Evolutionary conservation across 2,888 invertebrate genomes (phyloP).

Genomic region (Hypsopygia costalis): DNA sequence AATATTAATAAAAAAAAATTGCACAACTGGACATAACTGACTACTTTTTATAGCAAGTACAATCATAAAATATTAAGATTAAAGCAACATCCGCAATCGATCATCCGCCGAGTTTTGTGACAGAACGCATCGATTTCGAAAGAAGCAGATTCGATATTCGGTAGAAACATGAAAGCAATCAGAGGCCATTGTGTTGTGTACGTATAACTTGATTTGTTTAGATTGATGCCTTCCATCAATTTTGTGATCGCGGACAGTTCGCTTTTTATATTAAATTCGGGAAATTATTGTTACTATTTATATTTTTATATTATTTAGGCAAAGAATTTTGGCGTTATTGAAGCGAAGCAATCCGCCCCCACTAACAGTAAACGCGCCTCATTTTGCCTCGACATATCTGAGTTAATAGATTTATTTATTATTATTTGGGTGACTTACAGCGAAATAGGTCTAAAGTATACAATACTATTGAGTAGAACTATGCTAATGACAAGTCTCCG

Average conservation of each 20-base stretch:
- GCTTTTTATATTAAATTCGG: conserved; percentile 16
- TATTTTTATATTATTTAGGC: too few relatives aligned
- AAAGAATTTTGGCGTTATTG: too few relatives aligned
- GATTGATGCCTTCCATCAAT: conserved; percentile 61
- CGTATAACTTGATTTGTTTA: conserved; percentile 54
- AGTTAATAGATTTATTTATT: too few relatives aligned
- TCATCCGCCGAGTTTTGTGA: conserved; percentile 51
- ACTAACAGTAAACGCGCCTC: too few relatives aligned
- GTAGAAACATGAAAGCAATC: conserved; percentile 60
- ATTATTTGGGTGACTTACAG: too few relatives aligned
- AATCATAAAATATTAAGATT: conserved; percentile 13
- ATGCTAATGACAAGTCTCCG: too few relatives aligned
- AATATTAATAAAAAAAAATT: conserved; percentile 1
- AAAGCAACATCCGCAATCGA: conserved; percentile 37
- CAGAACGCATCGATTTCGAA: conserved; percentile 46
- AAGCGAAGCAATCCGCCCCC: too few relatives aligned
- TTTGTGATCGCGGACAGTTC: conserved; percentile 42
- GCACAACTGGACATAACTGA: neutral
- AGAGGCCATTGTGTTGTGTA: conserved; percentile 52
- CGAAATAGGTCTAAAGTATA: too few relatives aligned
- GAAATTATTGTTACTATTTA: neutral
- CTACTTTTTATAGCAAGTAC: conserved; percentile 3
- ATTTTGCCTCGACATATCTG: too few relatives aligned
- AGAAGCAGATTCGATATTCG: conserved; percentile 41
- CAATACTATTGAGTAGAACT: too few relatives aligned